These are phyloP conservation scores for Drosophila equinoxialis DNA, from an alignment of 1,140 invertebrate species.

Conservation along the genomic window DNA sequence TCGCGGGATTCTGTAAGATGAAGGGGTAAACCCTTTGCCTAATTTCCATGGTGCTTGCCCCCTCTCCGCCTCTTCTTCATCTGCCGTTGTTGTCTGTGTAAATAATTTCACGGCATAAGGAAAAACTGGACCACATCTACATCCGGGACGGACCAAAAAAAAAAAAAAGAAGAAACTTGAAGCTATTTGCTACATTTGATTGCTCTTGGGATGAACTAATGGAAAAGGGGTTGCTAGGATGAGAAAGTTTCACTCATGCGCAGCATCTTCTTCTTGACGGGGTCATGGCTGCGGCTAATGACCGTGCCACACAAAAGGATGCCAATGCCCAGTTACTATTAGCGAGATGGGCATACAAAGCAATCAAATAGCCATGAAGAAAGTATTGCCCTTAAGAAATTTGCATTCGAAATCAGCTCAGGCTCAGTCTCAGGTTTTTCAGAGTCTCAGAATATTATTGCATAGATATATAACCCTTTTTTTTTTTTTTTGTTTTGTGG, in stretches of 20 bases:
- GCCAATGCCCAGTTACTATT: slow-evolving; percentile 67
- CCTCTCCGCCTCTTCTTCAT: not conserved
- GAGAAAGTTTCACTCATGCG: slow-evolving; percentile 40
- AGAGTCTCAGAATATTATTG: not conserved
- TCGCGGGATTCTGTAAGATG: slow-evolving; percentile 23
- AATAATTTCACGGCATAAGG: slow-evolving; percentile 26
- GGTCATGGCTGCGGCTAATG: slow-evolving; percentile 76
- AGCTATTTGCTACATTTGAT: slow-evolving; percentile 44
- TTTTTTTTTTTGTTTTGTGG: slow-evolving; percentile 45
- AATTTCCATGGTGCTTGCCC: slow-evolving; percentile 63
- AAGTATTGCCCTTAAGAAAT: slow-evolving; percentile 28
- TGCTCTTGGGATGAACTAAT: slow-evolving; percentile 30
- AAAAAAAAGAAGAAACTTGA: slow-evolving; percentile 19
- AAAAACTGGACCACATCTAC: slow-evolving; percentile 49
- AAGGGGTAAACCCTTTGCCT: slow-evolving; percentile 47
- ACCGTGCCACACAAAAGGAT: slow-evolving; percentile 51
- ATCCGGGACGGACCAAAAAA: slow-evolving; percentile 31
- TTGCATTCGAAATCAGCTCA: slow-evolving; percentile 78
- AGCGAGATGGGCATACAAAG: slow-evolving; percentile 57
- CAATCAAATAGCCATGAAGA: slow-evolving; percentile 70
- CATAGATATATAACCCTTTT: slow-evolving; percentile 47
- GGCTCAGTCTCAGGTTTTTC: not conserved
- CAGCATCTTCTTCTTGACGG: slow-evolving; percentile 52
- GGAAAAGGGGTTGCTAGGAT: slow-evolving; percentile 46
- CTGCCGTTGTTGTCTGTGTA: not conserved